Evolutionary conservation across 1,140 invertebrate species (phyloP).

Genomic region (Aphelenchoides avenae): DNA sequence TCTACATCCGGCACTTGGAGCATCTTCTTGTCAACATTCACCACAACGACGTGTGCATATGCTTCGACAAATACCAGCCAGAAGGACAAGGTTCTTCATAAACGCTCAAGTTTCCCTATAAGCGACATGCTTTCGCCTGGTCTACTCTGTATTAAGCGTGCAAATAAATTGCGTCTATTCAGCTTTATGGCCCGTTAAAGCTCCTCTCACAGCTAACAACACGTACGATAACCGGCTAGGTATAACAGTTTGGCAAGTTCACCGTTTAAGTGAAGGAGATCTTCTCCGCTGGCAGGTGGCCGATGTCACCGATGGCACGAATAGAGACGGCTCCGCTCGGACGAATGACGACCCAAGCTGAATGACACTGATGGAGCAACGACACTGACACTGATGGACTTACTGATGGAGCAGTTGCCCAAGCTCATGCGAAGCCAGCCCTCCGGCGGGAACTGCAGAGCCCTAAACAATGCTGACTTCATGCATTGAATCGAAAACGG

Average conservation of each 20-base stretch:
- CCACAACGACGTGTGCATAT: constrained; percentile 62
- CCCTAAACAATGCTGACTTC: constrained; percentile 68
- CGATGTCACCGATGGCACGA: constrained; percentile 75
- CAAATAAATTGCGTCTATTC: no score
- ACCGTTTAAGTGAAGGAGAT: constrained; percentile 63
- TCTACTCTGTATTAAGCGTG: no score
- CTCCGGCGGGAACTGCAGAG: constrained; percentile 91
- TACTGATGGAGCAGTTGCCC: constrained; percentile 46
- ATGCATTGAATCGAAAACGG: neutral
- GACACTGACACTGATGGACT: neutral
- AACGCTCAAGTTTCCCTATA: no score
- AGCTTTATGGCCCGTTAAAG: no score
- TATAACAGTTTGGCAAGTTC: no score
- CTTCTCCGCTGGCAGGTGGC: constrained; percentile 75
- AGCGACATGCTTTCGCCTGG: no score
- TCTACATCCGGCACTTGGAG: constrained; percentile 62
- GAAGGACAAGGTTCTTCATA: no score
- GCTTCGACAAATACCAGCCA: no score
- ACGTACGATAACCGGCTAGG: no score
- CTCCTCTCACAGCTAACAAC: no score
- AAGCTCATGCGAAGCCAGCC: constrained; percentile 90
- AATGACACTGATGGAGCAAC: constrained; percentile 79
- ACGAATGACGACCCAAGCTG: constrained; percentile 78
- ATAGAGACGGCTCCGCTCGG: constrained; percentile 80
- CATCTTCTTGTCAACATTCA: constrained; percentile 61